Evolutionary conservation across 2,797 vertebrate genomes (phyloP), one percentile per base, ranked within the genome.

Genomic region (Hyperoplus immaculatus): DNA sequence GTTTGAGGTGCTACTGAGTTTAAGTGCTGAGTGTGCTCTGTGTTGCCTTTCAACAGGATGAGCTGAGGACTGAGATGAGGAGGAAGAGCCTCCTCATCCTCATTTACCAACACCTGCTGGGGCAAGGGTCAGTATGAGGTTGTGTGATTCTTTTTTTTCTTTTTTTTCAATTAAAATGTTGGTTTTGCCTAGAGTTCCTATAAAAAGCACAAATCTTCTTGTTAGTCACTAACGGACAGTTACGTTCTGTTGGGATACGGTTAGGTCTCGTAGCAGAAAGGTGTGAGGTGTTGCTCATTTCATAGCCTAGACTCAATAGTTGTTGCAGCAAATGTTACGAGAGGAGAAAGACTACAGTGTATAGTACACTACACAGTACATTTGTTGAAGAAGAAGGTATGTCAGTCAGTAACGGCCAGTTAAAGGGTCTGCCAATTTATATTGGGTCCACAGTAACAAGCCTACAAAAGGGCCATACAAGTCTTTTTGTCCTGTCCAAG

Each of bases 11-110:
- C 15, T 12, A 12, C 14, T 42, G 13, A 45, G 5, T 49, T 8
- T 21, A 4, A 7, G 8, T 49, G 14, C 0, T 67, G 16, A 41
- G 39, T 42, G 15, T 43, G 1, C 21, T 61, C 14, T 73, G 13
- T 82, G 61, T 75, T 43, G 12, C 12, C 92, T 74, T 80, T 87
- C 88, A 88, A 81, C 89, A 99, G 98, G 97, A 96, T 51, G 95
- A 97, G 80, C 88, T 95, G 85, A 95, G 95, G 89, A 95, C 93
- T 58, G 96, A 98, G 89, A 96, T 95, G 56, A 96, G 97, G 72
- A 94, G 91, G 78, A 98, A 97, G 91, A 97, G 96, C 82, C 93
- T 99, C 51, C 97, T 99, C 29, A 94, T 98, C 87, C 92, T 99
- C 77, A 97, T 99, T 88, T 94, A 97, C 86, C 96, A 97, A 87